These are phyloP conservation scores for Sciurus niger DNA, from an alignment of 2,113 vertebrate genomes.

Conservation along the genomic window DNA sequence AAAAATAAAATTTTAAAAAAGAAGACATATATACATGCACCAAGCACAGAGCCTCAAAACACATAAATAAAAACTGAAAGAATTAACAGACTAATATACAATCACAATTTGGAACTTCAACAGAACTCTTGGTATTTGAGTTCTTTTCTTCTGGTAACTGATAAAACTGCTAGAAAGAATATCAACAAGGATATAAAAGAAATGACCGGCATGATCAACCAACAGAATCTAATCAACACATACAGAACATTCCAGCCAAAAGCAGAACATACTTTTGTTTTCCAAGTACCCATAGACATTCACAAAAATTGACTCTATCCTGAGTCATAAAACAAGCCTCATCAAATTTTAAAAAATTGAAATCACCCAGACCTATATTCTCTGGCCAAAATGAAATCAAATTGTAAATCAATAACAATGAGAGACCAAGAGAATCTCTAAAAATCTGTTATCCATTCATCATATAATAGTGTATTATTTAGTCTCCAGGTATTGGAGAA, in stretches of 20 bases:
- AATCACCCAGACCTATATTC: not conserved
- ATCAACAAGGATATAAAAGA: not conserved
- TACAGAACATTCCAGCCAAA: not conserved
- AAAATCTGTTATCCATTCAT: too few species aligned
- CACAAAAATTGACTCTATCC: not conserved
- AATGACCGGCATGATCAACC: not conserved
- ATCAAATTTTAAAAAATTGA: not conserved
- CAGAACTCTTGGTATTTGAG: not conserved
- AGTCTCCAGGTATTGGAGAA: too few species aligned
- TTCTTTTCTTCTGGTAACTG: not conserved
- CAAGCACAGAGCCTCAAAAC: slow-evolving; percentile 12
- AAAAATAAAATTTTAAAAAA: too few species aligned
- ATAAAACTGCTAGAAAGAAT: not conserved
- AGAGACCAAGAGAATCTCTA: slow-evolving; percentile 10
- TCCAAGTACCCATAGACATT: not conserved
- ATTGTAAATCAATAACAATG: not conserved
- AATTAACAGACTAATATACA: not conserved
- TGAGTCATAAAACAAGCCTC: slow-evolving; percentile 1
- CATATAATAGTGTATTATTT: too few species aligned
- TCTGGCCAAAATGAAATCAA: not conserved
- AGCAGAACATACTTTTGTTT: not conserved
- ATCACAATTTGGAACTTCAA: slow-evolving; percentile 1
- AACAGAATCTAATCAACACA: not conserved
- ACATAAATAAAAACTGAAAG: not conserved
- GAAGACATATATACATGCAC: not conserved